phyloP scores from a whole-genome alignment of 2,888 invertebrate species.

The Homarus gammarus region DNA sequence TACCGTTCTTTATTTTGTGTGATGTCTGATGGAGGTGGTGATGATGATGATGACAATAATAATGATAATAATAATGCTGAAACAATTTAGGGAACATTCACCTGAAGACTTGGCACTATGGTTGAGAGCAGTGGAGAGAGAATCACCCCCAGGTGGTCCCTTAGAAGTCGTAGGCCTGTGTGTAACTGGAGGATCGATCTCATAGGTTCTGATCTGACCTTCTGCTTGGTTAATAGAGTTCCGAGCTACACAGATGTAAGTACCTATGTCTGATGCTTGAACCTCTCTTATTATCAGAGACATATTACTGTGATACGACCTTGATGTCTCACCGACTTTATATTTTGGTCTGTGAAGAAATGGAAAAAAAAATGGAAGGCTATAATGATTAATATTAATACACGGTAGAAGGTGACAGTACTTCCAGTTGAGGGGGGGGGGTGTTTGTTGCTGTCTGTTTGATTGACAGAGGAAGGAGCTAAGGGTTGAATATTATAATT shows the following conservation, averaged over 20 bases:
- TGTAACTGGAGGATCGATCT: conserved; percentile 46
- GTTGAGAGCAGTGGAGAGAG: conserved; percentile 25
- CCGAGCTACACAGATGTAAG: conserved; percentile 68
- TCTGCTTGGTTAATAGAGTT: conserved; percentile 71
- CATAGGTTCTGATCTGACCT: conserved; percentile 56
- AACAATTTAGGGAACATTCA: background rate
- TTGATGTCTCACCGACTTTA: conserved; percentile 48
- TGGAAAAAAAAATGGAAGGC: background rate
- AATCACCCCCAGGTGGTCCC: conserved; percentile 8
- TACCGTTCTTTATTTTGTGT: no score
- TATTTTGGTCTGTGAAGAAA: conserved; percentile 50
- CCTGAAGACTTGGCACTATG: conserved; percentile 54
- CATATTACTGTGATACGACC: conserved; percentile 66
- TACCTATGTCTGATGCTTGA: conserved; percentile 61
- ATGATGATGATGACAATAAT: no score
- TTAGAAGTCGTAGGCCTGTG: conserved; percentile 33
- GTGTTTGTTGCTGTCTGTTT: no score
- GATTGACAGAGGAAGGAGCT: no score
- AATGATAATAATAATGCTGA: background rate
- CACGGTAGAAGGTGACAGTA: no score
- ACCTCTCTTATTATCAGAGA: conserved; percentile 64
- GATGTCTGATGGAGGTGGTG: no score
- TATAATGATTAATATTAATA: no score
- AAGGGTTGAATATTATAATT: no score
- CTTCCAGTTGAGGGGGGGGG: no score